Base-by-base conservation (phyloP, 2,113 vertebrate genomes). In the Odontesthes bonariensis region DNA sequence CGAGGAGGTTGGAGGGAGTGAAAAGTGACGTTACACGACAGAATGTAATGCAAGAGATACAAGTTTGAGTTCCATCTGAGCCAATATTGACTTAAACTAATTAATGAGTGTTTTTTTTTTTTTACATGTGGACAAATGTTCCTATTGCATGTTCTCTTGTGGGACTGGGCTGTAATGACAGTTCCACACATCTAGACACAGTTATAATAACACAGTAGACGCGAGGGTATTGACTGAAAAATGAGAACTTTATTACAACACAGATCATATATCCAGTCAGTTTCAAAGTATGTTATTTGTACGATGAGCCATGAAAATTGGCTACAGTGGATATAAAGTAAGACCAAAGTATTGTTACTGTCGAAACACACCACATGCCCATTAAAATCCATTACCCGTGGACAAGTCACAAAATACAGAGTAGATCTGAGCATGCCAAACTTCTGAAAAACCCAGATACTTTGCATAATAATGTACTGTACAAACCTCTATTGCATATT, bases 401-500 rank as follows among this genome's bases (percentile, higher is more conserved):
- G 75, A 88, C 73, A 88, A 73, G 60, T 89, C 65, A 91, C 81
- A 82, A 87, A 73, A 89, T 58, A 89, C 72, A 79, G 52, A 86
- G 31, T 60, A 80, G 77, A 82, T 82, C 55, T 69, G 82, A 90
- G 73, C 92, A 92, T 91, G 89, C 90, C 77, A 69, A 74, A 90
- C 72, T 73, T 55, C 77, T 71, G 71, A 79, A 76, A 82, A 81
- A 60, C 55, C 68, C 64, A 47, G 56, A 82, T 52, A 83, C 51
- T 80, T 92, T 93, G 92, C 92, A 93, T 92, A 92, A 83, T 89
- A 79, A 83, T 77, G 76, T 90, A 90, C 80, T 89, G 58, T 85
- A 92, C 86, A 89, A 81, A 86, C 56, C 49, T 72, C 68, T 77
- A 80, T 89, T 90, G 89, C 91, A 92, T 92, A 91, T 84, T 79